Evolutionary conservation across 2,888 invertebrate genomes (phyloP), one percentile per base, ranked within the genome.

Genomic region (Nebria brevicollis): DNA sequence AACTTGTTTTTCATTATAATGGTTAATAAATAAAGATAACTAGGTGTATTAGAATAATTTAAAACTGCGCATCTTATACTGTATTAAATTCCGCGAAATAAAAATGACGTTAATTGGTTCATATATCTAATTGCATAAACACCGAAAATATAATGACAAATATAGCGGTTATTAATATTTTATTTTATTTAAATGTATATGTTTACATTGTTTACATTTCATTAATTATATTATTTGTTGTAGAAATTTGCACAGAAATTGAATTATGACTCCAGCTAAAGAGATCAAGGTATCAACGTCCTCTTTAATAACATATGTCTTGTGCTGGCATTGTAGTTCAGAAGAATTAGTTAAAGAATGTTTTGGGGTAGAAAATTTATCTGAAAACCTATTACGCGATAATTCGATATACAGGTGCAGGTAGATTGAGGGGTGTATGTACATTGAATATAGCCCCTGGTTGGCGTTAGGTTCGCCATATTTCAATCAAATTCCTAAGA

Each of bases 401-500:
- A 78, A 78, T 78, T 54, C 78, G 65, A 78, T 65, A 78, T 78
- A 76, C 34, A 42, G 34, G 15, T 64, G 66, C 6, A 66, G 68
- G 78, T 34, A 73, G 25, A 70, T 25, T 20, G 70, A 70, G 70
- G 34, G 25, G 70, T 20, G 26, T 20, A 20, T 20, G 26, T 70
- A 70, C 34, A 70, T 70, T 26, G 70, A 73, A 72, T 73, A 73
- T 43, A 43, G n/a, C 70, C 68, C 41, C 77, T 20, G 42, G 70
- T 43, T 75, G 77, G 77, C 77, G 77, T 77, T 66, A 77, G 78
- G 66, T 78, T 78, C 78, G 65, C 80, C 80, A 80, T 80, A 80
- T 80, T 85, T 85, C 86, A 86, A 86, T 86, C 87, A 84, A 85
- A 87, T 86, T 86, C 87, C 85, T 82, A 77, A 84, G 84, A 84